Base-by-base conservation (phyloP, 1,140 invertebrate genomes). In the Venturia canescens region DNA sequence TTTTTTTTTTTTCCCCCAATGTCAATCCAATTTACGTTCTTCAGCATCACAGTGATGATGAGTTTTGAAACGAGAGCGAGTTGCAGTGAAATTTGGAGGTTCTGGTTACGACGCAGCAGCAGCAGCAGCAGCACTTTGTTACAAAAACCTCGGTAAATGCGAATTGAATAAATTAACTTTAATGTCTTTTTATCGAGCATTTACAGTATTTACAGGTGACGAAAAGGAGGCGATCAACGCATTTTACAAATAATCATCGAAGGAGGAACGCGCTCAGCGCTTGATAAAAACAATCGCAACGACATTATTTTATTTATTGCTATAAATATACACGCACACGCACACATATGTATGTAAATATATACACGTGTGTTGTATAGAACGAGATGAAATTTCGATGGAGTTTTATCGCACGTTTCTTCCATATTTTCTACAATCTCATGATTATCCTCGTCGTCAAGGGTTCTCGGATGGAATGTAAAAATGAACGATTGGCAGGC, bases 201-300 rank as follows among this genome's bases (percentile, higher is more conserved):
- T 75, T 48, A 78, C 66, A 84, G 71, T 86, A 88, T 87, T 88
- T 89, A 87, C 85, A 88, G 74, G 84, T 74, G 70, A 71, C 74
- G 31, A 27, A 26, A 57, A 76, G 31, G 26, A 60, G 57, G 53
- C 76, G 31, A 79, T 57, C 67, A 57, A 74, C 70, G 70, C 70
- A 50, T 67, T 26, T 67, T 67, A 27, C 31, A 72, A 26, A 38
- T 18, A 44, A 72, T 44, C 44, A 67, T 75, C 63, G 38, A 60
- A 34, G 11, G 48, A 60, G 16, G 48, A 18, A 57, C 21, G 38
- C 48, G 71, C 71, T 74, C 71, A 74, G 71, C 48, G 71, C 38
- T 74, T 74, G 13, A 16, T 70, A 23, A 57, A 6, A 72, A 44
- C 38, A 34, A 72, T 48, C 18, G n/a, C 16, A 34, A n/a, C 16